Percentiles rank a stretch among this genome's conserved stretches.
phyloP scores from a whole-genome alignment of 2,797 vertebrate genomes.

The Anabas testudineus region DNA sequence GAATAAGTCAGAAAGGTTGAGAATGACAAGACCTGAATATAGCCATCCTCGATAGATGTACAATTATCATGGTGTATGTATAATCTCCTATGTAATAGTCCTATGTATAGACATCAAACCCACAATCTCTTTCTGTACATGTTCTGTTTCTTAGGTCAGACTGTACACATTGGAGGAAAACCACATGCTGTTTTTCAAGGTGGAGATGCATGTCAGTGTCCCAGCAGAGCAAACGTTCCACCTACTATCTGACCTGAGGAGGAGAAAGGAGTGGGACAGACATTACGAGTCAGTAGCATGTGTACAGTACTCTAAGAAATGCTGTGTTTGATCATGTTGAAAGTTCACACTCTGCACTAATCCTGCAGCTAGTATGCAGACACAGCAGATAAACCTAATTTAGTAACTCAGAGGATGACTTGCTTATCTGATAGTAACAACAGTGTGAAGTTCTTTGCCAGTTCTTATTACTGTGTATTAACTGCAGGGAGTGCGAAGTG shows the following conservation, averaged over 20 bases:
- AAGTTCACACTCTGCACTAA: neutral
- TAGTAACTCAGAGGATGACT: neutral
- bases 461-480: constrained; percentile 7
- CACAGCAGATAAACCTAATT: neutral
- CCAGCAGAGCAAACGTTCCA: constrained; percentile 87
- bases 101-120: constrained; percentile 14
- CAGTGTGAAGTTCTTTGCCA: neutral
- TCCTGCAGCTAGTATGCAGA: neutral
- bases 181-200: constrained; percentile 91
- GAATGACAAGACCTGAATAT: neutral
- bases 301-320: neutral
- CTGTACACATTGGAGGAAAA: constrained; percentile 95
- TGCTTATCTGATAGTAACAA: neutral
- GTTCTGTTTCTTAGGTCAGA: constrained; percentile 82
- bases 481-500: constrained; percentile 87
- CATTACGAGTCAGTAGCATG: constrained; percentile 89
- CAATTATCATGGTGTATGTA: neutral
- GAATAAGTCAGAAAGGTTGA: constrained; percentile 1
- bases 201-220: constrained; percentile 88
- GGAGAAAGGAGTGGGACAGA: constrained; percentile 91
- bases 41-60: neutral
- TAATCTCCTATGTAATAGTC: neutral
- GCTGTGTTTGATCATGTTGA: neutral
- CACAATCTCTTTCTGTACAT: constrained; percentile 20
- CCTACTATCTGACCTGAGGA: constrained; percentile 91